Evolutionary conservation across 35 echinoderm and acorn worm genomes (phyloP).

Genomic region (Holothuria glaberrima): DNA sequence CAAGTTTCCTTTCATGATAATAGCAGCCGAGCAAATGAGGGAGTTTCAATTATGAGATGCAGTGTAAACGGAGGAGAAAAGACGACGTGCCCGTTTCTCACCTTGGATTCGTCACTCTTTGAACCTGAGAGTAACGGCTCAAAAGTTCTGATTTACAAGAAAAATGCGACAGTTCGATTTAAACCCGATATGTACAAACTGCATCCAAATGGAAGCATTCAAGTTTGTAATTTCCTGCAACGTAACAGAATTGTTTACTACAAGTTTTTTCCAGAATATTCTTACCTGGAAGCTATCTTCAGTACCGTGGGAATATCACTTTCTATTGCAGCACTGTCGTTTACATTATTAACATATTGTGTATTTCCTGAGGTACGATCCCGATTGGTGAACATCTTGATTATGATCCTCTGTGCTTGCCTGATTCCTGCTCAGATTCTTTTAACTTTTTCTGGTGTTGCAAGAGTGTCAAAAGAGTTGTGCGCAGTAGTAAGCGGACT

Average conservation of each 20-base stretch:
- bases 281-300: neutral
- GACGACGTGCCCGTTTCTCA: neutral
- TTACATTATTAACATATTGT: constrained; percentile 22
- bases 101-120: neutral
- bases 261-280: neutral
- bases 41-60: neutral
- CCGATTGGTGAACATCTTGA: neutral
- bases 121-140: neutral
- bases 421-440: constrained; percentile 18
- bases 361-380: neutral
- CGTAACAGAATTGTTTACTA: neutral
- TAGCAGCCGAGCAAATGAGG: no score
- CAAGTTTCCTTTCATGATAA: neutral
- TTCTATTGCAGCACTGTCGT: neutral
- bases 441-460: neutral
- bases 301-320: constrained; percentile 24
- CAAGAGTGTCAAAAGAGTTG: neutral
- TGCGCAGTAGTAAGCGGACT: constrained; percentile 6
- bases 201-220: neutral
- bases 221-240: neutral
- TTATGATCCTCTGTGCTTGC: constrained; percentile 17
- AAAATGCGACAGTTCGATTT: neutral
- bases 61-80: neutral
- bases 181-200: neutral
- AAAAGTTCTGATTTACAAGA: neutral